Base-by-base conservation (phyloP, 2,797 vertebrate genomes). In the Clarias platycephalus region DNA sequence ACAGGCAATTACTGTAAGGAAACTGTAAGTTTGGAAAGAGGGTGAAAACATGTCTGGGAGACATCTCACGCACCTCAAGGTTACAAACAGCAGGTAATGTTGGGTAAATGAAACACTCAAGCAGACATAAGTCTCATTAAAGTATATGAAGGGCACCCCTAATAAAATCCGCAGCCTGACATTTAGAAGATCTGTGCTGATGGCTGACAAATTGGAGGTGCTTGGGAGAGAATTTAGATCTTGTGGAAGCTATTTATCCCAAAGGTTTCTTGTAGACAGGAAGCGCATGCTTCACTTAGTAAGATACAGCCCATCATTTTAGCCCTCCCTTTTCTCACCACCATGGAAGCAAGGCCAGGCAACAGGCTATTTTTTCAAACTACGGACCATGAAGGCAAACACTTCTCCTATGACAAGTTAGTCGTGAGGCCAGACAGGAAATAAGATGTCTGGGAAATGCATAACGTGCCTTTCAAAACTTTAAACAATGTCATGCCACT, bases 61-160 rank as follows among this genome's bases (percentile, higher is more conserved):
- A 87, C 67, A 83, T 90, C 83, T 64, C 71, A 86, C 83, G 92
- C 92, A 91, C 91, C 93, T 92, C 91, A 92, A 94, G 91, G 93
- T 95, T 94, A 93, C 91, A 90, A 90, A 87, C 90, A 91, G 86
- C 88, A 87, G 90, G 90, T 91, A 91, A 83, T 92, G 91, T 92
- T 92, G 89, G 88, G 91, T 91, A 94, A 94, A 95, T 94, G 91
- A 93, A 95, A 94, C 92, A 92, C 94, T 95, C 93, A 94, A 93
- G 91, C 92, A 94, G 93, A 94, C 94, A 94, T 93, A 94, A 94
- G 94, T 94, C 93, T 95, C 94, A 95, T 95, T 95, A 94, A 94
- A 91, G 89, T 92, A 91, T 91, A 94, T 93, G 94, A 94, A 95
- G 94, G 94, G 94, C 93, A 94, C 91, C 92, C 92, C 94, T 95